phyloP scores from a whole-genome alignment of 2,113 vertebrate species.

The Gulo gulo region DNA sequence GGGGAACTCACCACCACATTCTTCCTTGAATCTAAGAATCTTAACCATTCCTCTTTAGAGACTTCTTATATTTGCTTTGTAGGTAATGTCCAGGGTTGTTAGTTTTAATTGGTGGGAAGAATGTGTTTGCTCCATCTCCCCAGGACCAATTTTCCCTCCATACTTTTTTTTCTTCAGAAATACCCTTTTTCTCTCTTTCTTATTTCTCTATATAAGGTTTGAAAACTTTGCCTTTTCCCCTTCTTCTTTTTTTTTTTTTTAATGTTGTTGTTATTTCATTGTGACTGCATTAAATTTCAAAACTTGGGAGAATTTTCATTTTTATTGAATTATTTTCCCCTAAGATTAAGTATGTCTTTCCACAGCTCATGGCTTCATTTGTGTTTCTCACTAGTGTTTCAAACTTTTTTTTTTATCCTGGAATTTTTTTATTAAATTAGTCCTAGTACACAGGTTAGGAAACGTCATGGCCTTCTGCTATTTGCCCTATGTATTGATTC shows the following conservation, averaged over 20 bases:
- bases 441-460: too few relatives aligned
- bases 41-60: background rate
- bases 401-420: background rate
- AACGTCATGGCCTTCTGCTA: too few relatives aligned
- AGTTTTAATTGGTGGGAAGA: background rate
- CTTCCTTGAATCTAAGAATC: background rate
- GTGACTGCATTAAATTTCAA: background rate
- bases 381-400: background rate
- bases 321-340: background rate
- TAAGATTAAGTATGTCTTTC: background rate
- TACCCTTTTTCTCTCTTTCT: background rate
- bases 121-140: background rate
- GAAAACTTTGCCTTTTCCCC: background rate
- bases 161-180: background rate
- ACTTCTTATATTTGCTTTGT: background rate
- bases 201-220: background rate
- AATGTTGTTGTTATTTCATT: background rate
- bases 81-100: background rate
- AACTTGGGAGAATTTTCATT: background rate
- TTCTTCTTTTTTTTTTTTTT: too few relatives aligned
- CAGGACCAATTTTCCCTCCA: background rate
- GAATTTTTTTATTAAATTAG: too few relatives aligned
- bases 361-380: background rate
- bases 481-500: too few relatives aligned
- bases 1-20: background rate